phyloP scores from a whole-genome alignment of 2,797 vertebrate genomes.

The Cetoscarus ocellatus region DNA sequence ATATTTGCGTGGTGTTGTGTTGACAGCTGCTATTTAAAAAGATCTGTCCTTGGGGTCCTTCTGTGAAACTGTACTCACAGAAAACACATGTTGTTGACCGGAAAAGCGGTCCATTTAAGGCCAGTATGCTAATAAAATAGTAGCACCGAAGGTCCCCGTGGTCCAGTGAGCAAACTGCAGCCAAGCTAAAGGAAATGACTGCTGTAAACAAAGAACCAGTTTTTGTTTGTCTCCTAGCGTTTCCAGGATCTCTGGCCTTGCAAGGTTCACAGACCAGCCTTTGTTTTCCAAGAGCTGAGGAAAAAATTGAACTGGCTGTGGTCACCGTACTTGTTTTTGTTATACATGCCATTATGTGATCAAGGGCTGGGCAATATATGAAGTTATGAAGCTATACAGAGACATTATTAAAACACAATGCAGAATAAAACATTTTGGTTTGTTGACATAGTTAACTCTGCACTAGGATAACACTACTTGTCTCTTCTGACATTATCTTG shows the following conservation, averaged over 20 bases:
- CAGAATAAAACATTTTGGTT: no score
- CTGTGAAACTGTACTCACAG: constrained; percentile 25
- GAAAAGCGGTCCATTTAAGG: constrained; percentile 40
- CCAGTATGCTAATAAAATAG: constrained; percentile 68
- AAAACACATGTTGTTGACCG: constrained; percentile 48
- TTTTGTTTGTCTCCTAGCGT: constrained; percentile 75
- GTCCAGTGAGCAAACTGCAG: constrained; percentile 58
- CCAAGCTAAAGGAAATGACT: constrained; percentile 73
- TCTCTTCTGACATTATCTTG: no score
- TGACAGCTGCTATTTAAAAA: constrained; percentile 52
- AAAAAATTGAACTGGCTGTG: constrained; percentile 53
- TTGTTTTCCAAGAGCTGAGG: constrained; percentile 70
- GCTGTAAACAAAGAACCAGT: constrained; percentile 73
- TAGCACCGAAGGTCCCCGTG: constrained; percentile 56
- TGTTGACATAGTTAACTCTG: no score
- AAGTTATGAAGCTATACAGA: no score
- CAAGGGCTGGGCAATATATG: no score
- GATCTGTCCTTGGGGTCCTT: constrained; percentile 33
- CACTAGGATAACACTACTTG: no score
- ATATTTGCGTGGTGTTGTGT: constrained; percentile 41
- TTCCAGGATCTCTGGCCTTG: constrained; percentile 61
- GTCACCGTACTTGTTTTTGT: constrained; percentile 75
- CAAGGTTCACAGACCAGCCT: constrained; percentile 70
- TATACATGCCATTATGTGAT: constrained; percentile 71
- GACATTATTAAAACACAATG: no score